Evolutionary conservation across 2,113 vertebrate genomes (phyloP).

Genomic region (Galeopterus variegatus): DNA sequence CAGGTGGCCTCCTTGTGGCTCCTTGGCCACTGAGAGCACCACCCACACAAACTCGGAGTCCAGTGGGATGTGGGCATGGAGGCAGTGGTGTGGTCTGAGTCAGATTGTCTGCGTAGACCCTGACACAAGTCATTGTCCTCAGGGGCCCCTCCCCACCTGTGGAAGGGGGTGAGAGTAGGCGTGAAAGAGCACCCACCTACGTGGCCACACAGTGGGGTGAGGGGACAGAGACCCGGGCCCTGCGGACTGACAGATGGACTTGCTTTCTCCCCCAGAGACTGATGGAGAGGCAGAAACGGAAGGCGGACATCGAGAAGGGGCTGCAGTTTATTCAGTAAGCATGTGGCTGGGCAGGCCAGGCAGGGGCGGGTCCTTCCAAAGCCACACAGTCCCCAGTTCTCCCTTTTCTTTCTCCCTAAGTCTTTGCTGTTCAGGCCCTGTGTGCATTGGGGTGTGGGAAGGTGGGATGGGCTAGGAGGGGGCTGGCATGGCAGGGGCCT

Average conservation of each 20-base stretch:
- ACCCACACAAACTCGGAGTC: not conserved
- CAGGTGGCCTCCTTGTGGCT: not conserved
- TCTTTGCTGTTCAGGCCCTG: not conserved
- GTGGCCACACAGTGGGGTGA: fast-evolving
- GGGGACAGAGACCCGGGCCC: fast-evolving
- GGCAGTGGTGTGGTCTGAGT: not conserved
- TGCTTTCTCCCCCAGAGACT: constrained; percentile 85
- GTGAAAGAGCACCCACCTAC: not conserved
- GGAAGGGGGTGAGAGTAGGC: not conserved
- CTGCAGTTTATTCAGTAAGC: constrained; percentile 97
- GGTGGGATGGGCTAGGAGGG: not conserved
- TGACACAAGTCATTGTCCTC: fast-evolving
- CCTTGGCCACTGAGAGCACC: not conserved
- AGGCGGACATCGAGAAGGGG: constrained; percentile 94
- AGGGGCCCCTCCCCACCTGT: not conserved
- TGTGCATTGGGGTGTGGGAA: not conserved
- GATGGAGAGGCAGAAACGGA: constrained; percentile 93
- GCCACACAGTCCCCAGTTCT: not conserved
- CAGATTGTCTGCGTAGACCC: not conserved
- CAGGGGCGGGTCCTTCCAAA: not conserved
- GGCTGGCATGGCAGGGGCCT: not conserved
- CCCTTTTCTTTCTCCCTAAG: not conserved
- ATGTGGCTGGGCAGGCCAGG: not conserved
- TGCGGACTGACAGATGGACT: not conserved
- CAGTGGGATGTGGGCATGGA: not conserved